Base-by-base conservation (phyloP, 2,113 vertebrate species). In the human region DNA sequence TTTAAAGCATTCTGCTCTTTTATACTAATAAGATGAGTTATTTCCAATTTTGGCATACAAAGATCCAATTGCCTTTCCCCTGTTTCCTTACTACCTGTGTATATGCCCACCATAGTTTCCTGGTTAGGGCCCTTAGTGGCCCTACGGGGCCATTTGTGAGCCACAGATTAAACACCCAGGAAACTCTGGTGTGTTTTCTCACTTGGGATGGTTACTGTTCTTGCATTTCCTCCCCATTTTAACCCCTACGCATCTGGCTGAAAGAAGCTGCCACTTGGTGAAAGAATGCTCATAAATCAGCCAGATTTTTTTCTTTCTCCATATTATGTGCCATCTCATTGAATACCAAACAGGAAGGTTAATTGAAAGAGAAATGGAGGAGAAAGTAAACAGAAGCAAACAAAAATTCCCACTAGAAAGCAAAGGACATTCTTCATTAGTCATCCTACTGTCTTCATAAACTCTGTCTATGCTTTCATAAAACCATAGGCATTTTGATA, bases 271-370 rank as follows among this genome's bases (percentile, higher is more conserved):
- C 72, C 97, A 61, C 82, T 97, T 94, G 70, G 40, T 80, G 73
- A 93, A 96, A 89, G 81, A 97, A 83, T 96, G 93, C 93, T 90
- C 90, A 94, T 97, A 98, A 97, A 93, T 97, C 96, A 97, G 92
- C 11, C 14, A 84, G 89, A 78, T 81, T 79, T 79, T 89, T 73
- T 93, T 88, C 68, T 93, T 92, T 72, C 61, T 85, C 57, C 64
- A 3, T 78, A 85, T 66, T 87, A 84, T 81, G 64, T 85, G 70
- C 59, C 95, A 90, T 94, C 81, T 97, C 92, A 43, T 45, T 92
- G 97, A 90, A 90, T 97, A 78, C 61, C 95, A 97, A 81, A 92
- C 89, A 93, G 95, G 43, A 89, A 95, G 91, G 95, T 96, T 97
- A 96, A 97, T 94, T 96, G 93, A 93, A 97, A 97, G 70, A 93